phyloP scores from a whole-genome alignment of 2,888 invertebrate genomes.

The Mimumesa dahlbomi region DNA sequence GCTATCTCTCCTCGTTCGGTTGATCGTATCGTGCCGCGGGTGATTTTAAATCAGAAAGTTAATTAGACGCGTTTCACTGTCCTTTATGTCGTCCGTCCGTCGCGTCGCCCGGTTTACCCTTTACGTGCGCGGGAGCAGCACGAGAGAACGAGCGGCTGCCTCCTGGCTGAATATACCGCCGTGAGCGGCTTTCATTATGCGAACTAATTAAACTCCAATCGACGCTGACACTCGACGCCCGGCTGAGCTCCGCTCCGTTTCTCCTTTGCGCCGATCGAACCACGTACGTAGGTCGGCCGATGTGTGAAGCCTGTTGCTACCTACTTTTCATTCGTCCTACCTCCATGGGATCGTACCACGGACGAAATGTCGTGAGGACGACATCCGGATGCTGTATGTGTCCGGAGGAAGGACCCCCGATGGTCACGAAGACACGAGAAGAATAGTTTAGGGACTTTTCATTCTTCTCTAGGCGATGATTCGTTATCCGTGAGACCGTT shows the following conservation, averaged over 20 bases:
- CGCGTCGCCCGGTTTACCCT: conserved; percentile 35
- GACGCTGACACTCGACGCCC: conserved; percentile 57
- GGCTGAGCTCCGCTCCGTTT: conserved; percentile 33
- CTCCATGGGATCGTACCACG: too few species aligned
- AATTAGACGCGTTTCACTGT: conserved; percentile 76
- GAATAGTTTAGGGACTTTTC: too few species aligned
- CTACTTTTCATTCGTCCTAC: neutral
- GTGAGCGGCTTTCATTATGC: conserved; percentile 72
- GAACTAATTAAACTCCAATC: conserved; percentile 78
- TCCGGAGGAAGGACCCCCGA: neutral
- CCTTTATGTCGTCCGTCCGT: conserved; percentile 63
- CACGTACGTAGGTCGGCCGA: conserved; percentile 12
- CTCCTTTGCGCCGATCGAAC: conserved; percentile 49
- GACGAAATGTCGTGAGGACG: conserved; percentile 26
- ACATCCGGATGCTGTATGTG: conserved; percentile 34
- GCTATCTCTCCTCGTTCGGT: conserved; percentile 32
- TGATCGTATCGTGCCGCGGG: conserved; percentile 73
- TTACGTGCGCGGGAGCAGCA: conserved; percentile 29
- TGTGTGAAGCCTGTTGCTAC: conserved; percentile 12
- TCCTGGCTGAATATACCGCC: conserved; percentile 29
- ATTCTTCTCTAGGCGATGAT: too few species aligned
- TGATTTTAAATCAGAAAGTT: conserved; percentile 78
- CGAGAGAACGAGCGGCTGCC: conserved; percentile 16
- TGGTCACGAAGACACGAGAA: conserved; percentile 11
- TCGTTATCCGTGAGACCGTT: too few species aligned